Percentiles rank a stretch among this genome's conserved stretches.
These are phyloP conservation scores for Drosophila gunungcola DNA, from an alignment of 1,140 invertebrate species.

Conservation along the genomic window DNA sequence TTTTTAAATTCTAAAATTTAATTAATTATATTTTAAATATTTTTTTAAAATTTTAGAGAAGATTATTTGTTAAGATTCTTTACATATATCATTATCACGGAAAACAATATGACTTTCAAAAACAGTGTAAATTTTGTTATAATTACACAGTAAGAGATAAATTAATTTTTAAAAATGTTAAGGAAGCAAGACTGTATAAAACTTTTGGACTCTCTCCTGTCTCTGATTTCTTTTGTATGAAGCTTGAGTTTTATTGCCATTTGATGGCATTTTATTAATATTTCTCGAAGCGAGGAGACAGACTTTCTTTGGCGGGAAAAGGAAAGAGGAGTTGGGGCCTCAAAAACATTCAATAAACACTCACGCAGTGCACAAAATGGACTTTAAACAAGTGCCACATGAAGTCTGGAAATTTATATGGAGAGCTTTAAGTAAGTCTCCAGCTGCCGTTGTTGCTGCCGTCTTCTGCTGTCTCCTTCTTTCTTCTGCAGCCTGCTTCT, in stretches of 20 bases:
- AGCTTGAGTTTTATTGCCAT: conserved; percentile 68
- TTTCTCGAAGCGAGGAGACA: conserved; percentile 43
- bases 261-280: conserved; percentile 78
- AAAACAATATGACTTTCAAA: too few relatives aligned
- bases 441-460: conserved; percentile 38
- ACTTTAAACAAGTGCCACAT: conserved; percentile 81
- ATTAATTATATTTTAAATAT: too few relatives aligned
- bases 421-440: conserved; percentile 78
- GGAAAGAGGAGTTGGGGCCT: not conserved
- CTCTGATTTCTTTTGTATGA: conserved; percentile 55
- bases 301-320: conserved; percentile 21
- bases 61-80: too few relatives aligned
- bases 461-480: conserved; percentile 12
- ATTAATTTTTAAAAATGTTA: too few relatives aligned
- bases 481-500: conserved; percentile 5
- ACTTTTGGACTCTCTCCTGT: conserved; percentile 30
- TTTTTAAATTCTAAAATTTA: too few relatives aligned
- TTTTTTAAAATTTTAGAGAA: too few relatives aligned
- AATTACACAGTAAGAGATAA: too few relatives aligned
- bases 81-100: too few relatives aligned
- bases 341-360: conserved; percentile 77
- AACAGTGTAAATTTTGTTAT: too few relatives aligned
- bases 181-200: conserved; percentile 15
- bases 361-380: conserved; percentile 79
- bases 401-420: conserved; percentile 77